Conservation (phyloP, 2,797 vertebrate species). For the Peromyscus melanophrys region DNA sequence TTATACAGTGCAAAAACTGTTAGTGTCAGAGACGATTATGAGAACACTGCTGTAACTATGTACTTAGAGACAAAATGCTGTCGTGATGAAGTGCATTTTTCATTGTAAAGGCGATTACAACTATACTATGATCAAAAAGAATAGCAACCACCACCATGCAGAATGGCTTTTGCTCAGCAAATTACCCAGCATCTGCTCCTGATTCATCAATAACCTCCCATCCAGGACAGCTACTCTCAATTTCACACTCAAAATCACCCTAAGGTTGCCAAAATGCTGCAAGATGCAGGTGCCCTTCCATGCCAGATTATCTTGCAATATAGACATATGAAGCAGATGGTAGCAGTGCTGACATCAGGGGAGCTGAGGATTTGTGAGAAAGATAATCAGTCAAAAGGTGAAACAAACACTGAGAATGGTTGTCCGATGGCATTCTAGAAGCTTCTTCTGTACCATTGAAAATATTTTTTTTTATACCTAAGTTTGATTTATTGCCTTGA, state of each 20-base stretch:
- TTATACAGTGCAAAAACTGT: not conserved
- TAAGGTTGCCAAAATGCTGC: not conserved
- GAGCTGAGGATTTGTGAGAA: not conserved
- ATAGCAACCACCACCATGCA: not conserved
- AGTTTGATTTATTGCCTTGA: not conserved
- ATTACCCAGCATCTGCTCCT: not conserved
- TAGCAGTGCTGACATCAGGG: not conserved
- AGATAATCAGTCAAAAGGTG: not conserved
- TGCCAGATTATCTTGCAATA: not conserved
- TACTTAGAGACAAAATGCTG: not conserved
- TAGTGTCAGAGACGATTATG: not conserved
- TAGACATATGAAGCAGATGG: not conserved
- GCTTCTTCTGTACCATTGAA: not conserved
- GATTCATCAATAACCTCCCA: not conserved
- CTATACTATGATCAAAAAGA: not conserved
- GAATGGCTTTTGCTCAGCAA: not conserved
- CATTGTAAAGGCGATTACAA: not conserved
- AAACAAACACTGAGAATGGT: not conserved
- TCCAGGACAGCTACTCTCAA: not conserved
- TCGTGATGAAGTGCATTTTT: not conserved
- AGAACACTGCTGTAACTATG: not conserved
- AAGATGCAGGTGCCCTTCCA: not conserved
- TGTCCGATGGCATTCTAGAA: not conserved
- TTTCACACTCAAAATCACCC: slow-evolving; percentile 32
- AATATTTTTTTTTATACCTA: slow-evolving; percentile 2